phyloP scores from a whole-genome alignment of 2,797 vertebrate genomes.

The Rhinophrynus dorsalis region DNA sequence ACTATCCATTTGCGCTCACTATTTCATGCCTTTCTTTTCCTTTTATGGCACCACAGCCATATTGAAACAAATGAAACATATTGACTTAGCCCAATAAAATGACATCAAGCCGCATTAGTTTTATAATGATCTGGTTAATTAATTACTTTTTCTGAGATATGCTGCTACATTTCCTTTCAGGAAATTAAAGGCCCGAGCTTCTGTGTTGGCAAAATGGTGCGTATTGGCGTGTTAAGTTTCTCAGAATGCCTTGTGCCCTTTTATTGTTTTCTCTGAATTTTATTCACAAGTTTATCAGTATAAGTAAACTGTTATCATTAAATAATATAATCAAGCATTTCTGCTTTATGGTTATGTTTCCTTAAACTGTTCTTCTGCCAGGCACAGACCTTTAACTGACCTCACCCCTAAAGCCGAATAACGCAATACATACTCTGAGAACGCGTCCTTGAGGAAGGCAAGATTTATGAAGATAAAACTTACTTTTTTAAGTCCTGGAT shows the following conservation, averaged over 20 bases:
- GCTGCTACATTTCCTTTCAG: conserved; percentile 31
- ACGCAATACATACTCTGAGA: too few species aligned
- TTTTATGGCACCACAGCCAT: background rate
- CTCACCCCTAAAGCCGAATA: too few species aligned
- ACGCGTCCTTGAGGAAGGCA: too few species aligned
- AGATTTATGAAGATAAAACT: background rate
- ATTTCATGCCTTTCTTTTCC: background rate
- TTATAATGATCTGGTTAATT: conserved; percentile 18
- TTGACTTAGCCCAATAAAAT: conserved; percentile 1
- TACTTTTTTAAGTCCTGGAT: background rate
- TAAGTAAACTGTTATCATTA: background rate
- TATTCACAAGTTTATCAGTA: background rate
- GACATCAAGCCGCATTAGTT: background rate
- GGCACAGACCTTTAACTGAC: too few species aligned
- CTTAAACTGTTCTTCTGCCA: too few species aligned
- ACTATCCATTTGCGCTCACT: too few species aligned
- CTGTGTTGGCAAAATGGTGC: conserved; percentile 11
- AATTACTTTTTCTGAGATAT: conserved; percentile 12
- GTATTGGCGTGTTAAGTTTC: background rate
- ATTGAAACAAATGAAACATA: background rate
- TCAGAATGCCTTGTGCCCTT: background rate
- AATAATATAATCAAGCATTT: background rate
- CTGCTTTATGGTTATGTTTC: too few species aligned
- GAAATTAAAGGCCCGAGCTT: conserved; percentile 19
- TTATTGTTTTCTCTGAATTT: background rate